Evolutionary conservation across 2,888 invertebrate genomes (phyloP), one percentile per base, ranked within the genome.

Genomic region (Dilophus febrilis): DNA sequence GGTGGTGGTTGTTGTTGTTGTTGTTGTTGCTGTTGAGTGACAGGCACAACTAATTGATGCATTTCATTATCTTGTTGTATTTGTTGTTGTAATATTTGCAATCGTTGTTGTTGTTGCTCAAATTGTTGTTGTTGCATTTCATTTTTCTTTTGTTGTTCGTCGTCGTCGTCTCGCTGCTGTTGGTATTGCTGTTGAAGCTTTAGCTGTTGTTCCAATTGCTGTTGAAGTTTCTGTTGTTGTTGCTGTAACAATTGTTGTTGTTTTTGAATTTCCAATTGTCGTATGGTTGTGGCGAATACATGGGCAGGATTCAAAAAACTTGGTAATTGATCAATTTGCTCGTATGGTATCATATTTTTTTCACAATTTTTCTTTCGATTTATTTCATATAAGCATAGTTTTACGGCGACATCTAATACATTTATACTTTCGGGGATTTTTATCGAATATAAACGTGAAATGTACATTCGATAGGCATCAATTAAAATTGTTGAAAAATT

Each of bases 401-500:
- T 81, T 47, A 76, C 65, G 36, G 78, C 80, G 29, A 74, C 58
- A 48, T 82, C 82, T 5, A 77, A 61, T 10, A 72, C 58, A 51
- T 76, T 77, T 42, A 63, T 59, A 48, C 68, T 74, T 47, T 77
- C 78, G 10, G 71, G 64, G 38, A 70, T 57, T 45, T 22, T 22
- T 6, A 22, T 4, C 5, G 4, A 8, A 22, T 22, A 22, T 22
- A 6, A 8, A 6, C 4, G 8, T 6, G 5, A 6, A 6, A 66
- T 68, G 26, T 74, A 71, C 31, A 73, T 64, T 53, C 75, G 78
- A 50, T 80, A 85, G 3, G 74, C 73, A 35, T 85, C 84, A 4
- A 72, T 64, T 1, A 85, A 57, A 43, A 84, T 63, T 37, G 71
- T 67, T 2, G 70, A 67, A 46, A 83, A 77, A 40, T 70, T 64